These are phyloP conservation scores for Cygnus olor DNA, from an alignment of 2,797 vertebrate species.

Conservation along the genomic window DNA sequence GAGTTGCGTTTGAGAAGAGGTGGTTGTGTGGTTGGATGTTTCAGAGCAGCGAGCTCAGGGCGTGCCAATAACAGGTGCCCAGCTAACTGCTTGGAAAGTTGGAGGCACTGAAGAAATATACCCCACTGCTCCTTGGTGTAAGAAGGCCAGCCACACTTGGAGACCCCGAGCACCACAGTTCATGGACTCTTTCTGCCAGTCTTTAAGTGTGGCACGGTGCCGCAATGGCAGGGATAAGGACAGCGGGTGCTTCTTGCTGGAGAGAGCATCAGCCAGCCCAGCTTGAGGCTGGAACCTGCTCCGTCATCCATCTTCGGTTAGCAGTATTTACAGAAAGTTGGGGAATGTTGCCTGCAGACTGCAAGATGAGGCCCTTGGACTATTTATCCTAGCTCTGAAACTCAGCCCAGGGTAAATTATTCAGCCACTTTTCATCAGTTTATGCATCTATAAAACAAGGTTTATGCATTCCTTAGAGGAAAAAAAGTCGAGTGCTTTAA, in stretches of 20 bases:
- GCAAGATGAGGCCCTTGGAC: background rate
- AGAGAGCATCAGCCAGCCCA: background rate
- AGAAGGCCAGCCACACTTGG: background rate
- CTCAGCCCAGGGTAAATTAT: background rate
- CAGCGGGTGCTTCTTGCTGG: background rate
- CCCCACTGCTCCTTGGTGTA: background rate
- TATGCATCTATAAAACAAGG: background rate
- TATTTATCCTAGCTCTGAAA: background rate
- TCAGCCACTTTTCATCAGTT: background rate
- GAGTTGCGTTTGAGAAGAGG: background rate
- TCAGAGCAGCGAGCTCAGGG: background rate
- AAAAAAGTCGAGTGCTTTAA: background rate
- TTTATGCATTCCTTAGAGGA: background rate
- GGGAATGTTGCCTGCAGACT: background rate
- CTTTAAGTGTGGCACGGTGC: background rate
- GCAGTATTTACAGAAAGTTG: background rate
- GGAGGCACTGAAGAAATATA: background rate
- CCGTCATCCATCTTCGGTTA: background rate
- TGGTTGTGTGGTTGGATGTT: background rate
- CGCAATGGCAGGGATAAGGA: background rate
- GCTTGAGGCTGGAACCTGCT: background rate
- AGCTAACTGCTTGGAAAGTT: background rate
- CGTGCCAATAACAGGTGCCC: background rate
- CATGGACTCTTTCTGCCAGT: background rate
- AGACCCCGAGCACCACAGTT: accelerated